Conservation (phyloP, 37 sponge, comb jelly and placozoan species). For the Crambe crambe region DNA sequence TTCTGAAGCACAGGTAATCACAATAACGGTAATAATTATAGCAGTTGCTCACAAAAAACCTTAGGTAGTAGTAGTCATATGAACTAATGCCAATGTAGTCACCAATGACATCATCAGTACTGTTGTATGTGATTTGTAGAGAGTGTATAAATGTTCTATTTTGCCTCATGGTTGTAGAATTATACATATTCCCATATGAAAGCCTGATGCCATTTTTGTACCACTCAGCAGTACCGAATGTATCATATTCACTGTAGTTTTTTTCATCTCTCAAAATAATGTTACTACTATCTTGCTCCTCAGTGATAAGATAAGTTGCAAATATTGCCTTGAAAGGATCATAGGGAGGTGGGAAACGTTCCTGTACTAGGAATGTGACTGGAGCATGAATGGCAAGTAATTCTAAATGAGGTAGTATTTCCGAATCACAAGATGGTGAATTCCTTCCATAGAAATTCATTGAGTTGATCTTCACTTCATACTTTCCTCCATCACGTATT, state of each 20-base stretch:
- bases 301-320: neutral
- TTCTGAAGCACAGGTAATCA: no score
- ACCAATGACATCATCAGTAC: neutral
- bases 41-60: no score
- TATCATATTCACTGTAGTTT: no score
- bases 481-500: neutral
- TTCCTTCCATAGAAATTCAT: neutral
- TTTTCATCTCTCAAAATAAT: neutral
- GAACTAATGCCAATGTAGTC: no score
- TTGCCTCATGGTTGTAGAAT: neutral
- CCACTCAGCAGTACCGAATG: no score
- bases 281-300: neutral
- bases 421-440: neutral
- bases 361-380: constrained; percentile 1
- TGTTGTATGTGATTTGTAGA: neutral
- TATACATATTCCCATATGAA: neutral
- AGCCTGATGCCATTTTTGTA: no score
- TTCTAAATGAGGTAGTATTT: neutral
- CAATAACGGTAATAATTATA: no score
- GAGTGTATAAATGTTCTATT: neutral
- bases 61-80: no score
- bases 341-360: neutral
- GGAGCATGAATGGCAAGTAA: neutral
- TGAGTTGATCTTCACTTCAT: neutral
- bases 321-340: neutral